Evolutionary conservation across 2,888 invertebrate genomes (phyloP), one percentile per base, ranked within the genome.

Genomic region (Napeogenes sylphis): DNA sequence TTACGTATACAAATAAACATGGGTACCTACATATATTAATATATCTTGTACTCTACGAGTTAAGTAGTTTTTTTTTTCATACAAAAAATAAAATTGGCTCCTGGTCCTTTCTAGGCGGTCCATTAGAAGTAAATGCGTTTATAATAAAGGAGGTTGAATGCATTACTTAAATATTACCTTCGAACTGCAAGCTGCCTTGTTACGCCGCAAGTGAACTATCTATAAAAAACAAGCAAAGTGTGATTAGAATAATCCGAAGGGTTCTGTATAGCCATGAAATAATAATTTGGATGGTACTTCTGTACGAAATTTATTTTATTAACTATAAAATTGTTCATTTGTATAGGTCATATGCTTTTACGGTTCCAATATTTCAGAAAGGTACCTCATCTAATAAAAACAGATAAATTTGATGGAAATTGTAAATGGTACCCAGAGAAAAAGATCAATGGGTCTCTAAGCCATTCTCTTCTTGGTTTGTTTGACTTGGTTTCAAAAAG

Each of bases 401-500:
- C 42, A 42, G 10, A 42, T 42, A 42, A 10, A 42, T 42, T 42
- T 42, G 42, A 42, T 10, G 10, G 42, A 10, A 42, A 42, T 10
- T 42, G 42, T 42, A 10, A 3, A 51, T 51, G 51, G 30, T n/a
- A 30, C n/a, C 33, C 14, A 35, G 10, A 35, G 21, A 35, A 21
- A 47, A 51, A 51, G 14, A 21, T 47, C 47, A 14, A 63, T 55
- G 63, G 67, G 68, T 63, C 65, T 62, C 66, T 59, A 59, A 68
- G 69, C 66, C 69, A 66, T 72, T 73, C 73, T 71, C 73, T 76
- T 77, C 73, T 75, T 75, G 71, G 75, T 77, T 75, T 82, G 79
- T 85, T 85, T 85, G 83, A 82, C 78, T 87, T 82, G 81, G 75
- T 84, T 82, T 76, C 76, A 77, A 83, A 79, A 79, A 81, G 79